Percentiles rank a stretch among this genome's conserved stretches.
These are phyloP conservation scores for Zapornia atra DNA, from an alignment of 2,113 vertebrate species.

Conservation along the genomic window DNA sequence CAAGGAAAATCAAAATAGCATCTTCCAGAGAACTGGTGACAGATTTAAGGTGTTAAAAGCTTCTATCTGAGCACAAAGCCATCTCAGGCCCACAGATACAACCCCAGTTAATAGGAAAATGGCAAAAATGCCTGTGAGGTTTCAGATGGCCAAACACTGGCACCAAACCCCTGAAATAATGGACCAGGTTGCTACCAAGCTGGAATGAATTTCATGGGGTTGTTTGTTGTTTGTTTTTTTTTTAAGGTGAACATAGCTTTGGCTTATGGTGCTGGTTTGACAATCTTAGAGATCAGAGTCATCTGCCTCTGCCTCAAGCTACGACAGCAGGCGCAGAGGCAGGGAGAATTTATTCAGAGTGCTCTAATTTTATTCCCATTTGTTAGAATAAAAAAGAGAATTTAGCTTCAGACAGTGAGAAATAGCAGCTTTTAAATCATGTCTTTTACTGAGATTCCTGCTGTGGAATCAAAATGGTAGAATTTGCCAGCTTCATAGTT, in stretches of 20 bases:
- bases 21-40: not conserved
- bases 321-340: constrained; percentile 42
- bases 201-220: not conserved
- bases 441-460: not conserved
- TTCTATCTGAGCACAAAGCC: not conserved
- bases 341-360: constrained; percentile 25
- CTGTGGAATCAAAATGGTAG: not conserved
- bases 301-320: constrained; percentile 41
- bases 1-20: constrained; percentile 1
- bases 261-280: constrained; percentile 20
- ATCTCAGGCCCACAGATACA: not conserved
- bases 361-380: constrained; percentile 41
- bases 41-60: not conserved
- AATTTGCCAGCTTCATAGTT: not conserved
- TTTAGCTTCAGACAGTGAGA: constrained; percentile 17
- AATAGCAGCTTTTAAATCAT: constrained; percentile 32
- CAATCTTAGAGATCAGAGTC: not conserved
- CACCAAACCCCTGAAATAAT: not conserved
- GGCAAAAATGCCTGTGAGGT: constrained; percentile 47
- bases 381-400: not conserved
- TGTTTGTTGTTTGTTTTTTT: not conserved
- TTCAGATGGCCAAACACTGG: constrained; percentile 3
- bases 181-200: constrained; percentile 1
- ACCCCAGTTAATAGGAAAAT: not conserved
- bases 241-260: constrained; percentile 28